These are phyloP conservation scores for Piaya cayana DNA, from an alignment of 2,113 vertebrate species.

Conservation along the genomic window DNA sequence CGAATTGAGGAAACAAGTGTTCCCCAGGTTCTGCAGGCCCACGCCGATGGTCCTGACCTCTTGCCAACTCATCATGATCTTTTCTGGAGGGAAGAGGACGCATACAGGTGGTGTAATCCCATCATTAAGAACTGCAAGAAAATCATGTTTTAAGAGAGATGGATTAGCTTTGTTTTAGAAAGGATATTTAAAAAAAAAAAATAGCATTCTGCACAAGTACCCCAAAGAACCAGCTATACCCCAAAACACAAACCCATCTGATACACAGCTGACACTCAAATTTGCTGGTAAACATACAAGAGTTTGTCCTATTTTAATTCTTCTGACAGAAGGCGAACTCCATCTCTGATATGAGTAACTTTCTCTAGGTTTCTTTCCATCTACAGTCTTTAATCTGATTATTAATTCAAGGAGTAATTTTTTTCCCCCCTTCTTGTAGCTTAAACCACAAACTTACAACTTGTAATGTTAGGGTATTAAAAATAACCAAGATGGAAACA, in stretches of 20 bases:
- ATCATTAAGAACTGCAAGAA: constrained; percentile 79
- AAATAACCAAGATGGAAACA: not conserved
- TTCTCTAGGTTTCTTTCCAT: not conserved
- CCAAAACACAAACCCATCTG: not conserved
- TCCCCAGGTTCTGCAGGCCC: constrained; percentile 95
- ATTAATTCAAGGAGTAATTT: not conserved
- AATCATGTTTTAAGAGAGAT: not conserved
- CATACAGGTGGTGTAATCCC: no score
- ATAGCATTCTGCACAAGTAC: not conserved
- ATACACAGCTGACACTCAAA: not conserved
- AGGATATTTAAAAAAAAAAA: not conserved
- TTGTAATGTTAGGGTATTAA: not conserved
- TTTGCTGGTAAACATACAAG: not conserved
- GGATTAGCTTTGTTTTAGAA: not conserved
- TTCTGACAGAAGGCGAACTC: not conserved
- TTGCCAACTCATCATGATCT: no score
- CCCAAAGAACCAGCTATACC: not conserved
- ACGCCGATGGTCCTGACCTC: no score
- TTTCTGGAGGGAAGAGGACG: no score
- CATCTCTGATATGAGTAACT: not conserved
- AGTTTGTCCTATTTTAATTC: not conserved
- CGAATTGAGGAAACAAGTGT: constrained; percentile 95
- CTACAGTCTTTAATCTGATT: not conserved
- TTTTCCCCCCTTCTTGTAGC: not conserved
- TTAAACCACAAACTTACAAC: not conserved